These are phyloP conservation scores for Tetanocera ferruginea DNA, from an alignment of 2,888 invertebrate genomes.

Conservation along the genomic window DNA sequence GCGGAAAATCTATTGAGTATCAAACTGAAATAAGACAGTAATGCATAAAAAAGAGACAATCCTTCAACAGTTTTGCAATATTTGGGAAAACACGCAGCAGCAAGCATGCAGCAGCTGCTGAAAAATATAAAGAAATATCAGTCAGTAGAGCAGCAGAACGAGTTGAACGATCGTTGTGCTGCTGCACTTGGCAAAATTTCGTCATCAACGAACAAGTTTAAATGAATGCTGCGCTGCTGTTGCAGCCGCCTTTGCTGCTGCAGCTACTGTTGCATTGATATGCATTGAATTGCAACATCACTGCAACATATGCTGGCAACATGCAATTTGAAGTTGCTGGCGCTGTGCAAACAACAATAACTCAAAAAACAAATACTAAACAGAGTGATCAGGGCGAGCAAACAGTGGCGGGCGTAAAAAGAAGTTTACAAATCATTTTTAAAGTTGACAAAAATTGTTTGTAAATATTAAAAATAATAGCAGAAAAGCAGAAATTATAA, in stretches of 20 bases:
- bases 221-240: not conserved
- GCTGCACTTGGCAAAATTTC: not conserved
- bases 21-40: not conserved
- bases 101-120: conserved; percentile 9
- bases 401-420: too few relatives aligned
- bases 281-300: conserved; percentile 21
- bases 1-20: not conserved
- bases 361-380: too few relatives aligned
- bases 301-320: conserved; percentile 20
- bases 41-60: not conserved
- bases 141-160: conserved; percentile 14
- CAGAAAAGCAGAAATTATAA: too few relatives aligned
- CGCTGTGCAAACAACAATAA: not conserved
- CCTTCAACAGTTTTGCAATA: conserved; percentile 11
- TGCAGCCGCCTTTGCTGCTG: not conserved
- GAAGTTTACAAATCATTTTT: too few relatives aligned
- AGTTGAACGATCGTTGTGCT: conserved; percentile 2
- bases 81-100: not conserved
- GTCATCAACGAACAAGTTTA: conserved; percentile 7
- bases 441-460: too few relatives aligned
- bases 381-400: too few relatives aligned
- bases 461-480: too few relatives aligned
- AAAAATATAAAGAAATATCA: conserved; percentile 6
- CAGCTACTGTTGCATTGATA: conserved; percentile 16
- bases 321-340: not conserved